Evolutionary conservation across 1,140 invertebrate species (phyloP).

Genomic region (Plectus sambesii): DNA sequence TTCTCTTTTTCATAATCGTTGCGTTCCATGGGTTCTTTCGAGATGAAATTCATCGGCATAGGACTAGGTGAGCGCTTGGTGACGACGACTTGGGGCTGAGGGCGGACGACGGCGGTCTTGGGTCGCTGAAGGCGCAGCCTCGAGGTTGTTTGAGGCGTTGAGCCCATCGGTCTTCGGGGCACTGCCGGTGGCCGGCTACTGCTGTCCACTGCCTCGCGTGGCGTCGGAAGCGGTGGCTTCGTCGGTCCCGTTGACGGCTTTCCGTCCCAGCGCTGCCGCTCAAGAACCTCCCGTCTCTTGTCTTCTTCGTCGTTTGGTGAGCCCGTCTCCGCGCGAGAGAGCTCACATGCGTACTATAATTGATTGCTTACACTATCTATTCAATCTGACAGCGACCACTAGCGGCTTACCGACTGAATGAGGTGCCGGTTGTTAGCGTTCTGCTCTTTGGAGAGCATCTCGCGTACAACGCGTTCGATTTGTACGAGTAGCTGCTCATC

Average conservation of each 20-base stretch:
- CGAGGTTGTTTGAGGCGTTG: conserved; percentile 22
- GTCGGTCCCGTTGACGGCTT: conserved; percentile 15
- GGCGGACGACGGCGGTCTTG: conserved; percentile 32
- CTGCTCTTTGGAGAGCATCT: conserved; percentile 28
- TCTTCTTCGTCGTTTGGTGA: conserved; percentile 10
- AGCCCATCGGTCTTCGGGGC: too few species aligned
- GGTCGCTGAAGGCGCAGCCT: conserved; percentile 19
- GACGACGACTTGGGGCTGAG: conserved; percentile 31
- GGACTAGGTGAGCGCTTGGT: conserved; percentile 24
- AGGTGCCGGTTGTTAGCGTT: conserved; percentile 26
- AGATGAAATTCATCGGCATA: conserved; percentile 19
- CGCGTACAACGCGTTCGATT: conserved; percentile 30
- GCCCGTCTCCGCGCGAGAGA: conserved; percentile 30
- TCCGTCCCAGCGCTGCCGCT: neutral
- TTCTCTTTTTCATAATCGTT: too few species aligned
- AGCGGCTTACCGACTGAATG: conserved; percentile 28
- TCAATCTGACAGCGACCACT: conserved; percentile 6
- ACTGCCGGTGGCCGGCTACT: too few species aligned
- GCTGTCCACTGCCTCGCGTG: too few species aligned
- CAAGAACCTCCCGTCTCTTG: conserved; percentile 9
- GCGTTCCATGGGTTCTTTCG: conserved; percentile 8
- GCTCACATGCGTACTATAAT: conserved; percentile 35
- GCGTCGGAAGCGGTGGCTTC: conserved; percentile 1
- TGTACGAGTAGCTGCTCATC: conserved; percentile 38
- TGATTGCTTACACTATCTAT: conserved; percentile 9